Conservation (phyloP, 2,797 vertebrate genomes). For the Gephyroberyx darwinii region DNA sequence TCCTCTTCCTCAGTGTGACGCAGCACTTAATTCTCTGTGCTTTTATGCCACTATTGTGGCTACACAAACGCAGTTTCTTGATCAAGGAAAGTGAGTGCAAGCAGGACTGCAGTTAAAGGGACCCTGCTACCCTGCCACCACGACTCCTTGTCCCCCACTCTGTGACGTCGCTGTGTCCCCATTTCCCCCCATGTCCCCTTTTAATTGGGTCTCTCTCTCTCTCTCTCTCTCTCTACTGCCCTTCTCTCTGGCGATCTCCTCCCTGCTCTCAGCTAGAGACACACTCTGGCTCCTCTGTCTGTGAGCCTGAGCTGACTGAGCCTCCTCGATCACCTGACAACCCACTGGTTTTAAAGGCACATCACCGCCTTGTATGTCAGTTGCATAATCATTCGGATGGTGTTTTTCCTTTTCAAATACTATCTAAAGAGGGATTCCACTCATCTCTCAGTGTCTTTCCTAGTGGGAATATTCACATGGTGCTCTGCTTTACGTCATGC, state of each 20-base stretch:
- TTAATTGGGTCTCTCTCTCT: constrained; percentile 73
- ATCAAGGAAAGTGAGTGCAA: constrained; percentile 73
- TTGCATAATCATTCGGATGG: constrained; percentile 71
- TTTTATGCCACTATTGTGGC: constrained; percentile 86
- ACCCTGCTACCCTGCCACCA: constrained; percentile 63
- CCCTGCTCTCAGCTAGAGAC: constrained; percentile 59
- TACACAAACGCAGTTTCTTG: constrained; percentile 85
- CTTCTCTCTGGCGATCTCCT: constrained; percentile 55
- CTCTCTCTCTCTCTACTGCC: constrained; percentile 31
- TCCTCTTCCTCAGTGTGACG: constrained; percentile 93
- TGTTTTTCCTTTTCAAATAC: constrained; percentile 41
- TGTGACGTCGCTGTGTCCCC: constrained; percentile 68
- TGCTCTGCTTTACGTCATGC: not conserved
- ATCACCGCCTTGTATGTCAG: constrained; percentile 67
- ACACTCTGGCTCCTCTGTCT: constrained; percentile 68
- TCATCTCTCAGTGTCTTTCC: constrained; percentile 7
- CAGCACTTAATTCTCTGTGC: constrained; percentile 97
- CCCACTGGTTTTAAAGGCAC: constrained; percentile 86
- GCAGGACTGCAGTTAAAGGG: constrained; percentile 74
- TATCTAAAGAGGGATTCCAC: constrained; percentile 11
- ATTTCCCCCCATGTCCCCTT: constrained; percentile 68
- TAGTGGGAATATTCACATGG: not conserved
- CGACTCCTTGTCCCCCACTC: constrained; percentile 41
- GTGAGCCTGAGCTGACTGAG: constrained; percentile 75
- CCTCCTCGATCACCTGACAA: constrained; percentile 83